Evolutionary conservation across 2,888 invertebrate species (phyloP), one percentile per base, ranked within the genome.

Genomic region (Pristionchus entomophagus): DNA sequence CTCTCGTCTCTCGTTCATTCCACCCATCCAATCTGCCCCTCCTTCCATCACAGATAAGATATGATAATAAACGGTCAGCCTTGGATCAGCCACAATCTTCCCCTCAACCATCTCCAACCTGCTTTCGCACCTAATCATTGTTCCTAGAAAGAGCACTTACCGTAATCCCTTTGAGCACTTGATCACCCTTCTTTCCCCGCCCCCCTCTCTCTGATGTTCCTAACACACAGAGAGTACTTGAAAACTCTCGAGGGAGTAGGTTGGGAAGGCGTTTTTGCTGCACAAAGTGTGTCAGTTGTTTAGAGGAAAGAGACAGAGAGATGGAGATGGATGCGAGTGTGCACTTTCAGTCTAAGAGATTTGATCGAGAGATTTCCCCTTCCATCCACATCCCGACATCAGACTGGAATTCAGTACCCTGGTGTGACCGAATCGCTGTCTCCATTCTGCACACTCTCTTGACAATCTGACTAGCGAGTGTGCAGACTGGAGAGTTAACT

Each of bases 141-240:
- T 73, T 73, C 73, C 73, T 45, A 73, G 73, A 73, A 73, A 73
- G 73, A 38, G 41, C 73, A 45, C 73, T 73, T 73, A 73, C 73
- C 73, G 73, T 73, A 73, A 73, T 73, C 73, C 73, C n/a, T n/a
- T n/a, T 65, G 62, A 17, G 41, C 73, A 73, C 73, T 73, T 73
- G 73, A 73, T 73, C 73, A 73, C 41, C 26, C 14, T n/a, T n/a
- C n/a, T n/a, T n/a, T n/a, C n/a, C n/a, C n/a, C n/a, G n/a, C n/a
- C n/a, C n/a, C 62, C 32, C 62, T 62, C 32, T 26, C 35, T 10
- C 6, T 45, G 45, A 38, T 73, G 73, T 73, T 73, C 73, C 73
- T 73, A 73, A 73, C 73, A 73, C 73, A 73, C 73, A 45, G 73
- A 73, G 73, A 73, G 73, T 73, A 73, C 73, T 73, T 73, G 73